A percentile compares a stretch with the other conserved stretches of the same genome.
Conservation (phyloP, 1,140 invertebrate genomes). For the Zaprionus nigranus region DNA sequence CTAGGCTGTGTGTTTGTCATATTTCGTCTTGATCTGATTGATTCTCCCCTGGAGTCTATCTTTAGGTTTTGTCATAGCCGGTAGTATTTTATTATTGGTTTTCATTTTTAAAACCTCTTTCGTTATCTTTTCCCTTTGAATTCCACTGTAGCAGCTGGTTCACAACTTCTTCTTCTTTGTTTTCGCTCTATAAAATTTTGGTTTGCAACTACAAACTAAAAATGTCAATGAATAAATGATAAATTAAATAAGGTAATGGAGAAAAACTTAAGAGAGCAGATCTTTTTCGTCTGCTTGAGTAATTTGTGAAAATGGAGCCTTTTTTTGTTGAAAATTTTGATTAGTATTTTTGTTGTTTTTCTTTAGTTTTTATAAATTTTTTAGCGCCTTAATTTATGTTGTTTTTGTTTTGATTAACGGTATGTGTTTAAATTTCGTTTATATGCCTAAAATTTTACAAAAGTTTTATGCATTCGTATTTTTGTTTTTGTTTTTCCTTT, state of each 20-base stretch:
- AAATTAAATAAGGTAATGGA: constrained; percentile 22
- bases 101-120: constrained; percentile 18
- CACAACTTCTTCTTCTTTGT: constrained; percentile 22
- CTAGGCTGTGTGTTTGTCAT: constrained; percentile 52
- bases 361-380: constrained; percentile 63
- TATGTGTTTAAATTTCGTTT: constrained; percentile 73
- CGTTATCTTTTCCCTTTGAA: constrained; percentile 11
- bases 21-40: constrained; percentile 12
- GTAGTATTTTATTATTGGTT: constrained; percentile 15
- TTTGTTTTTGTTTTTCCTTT: constrained; percentile 49
- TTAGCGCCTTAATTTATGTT: constrained; percentile 77
- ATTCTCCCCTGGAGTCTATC: background rate
- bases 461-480: constrained; percentile 75
- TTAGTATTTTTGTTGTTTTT: constrained; percentile 45
- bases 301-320: constrained; percentile 32
- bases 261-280: constrained; percentile 16
- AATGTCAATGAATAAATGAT: constrained; percentile 19
- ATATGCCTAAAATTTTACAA: constrained; percentile 83
- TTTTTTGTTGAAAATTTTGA: constrained; percentile 51
- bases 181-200: constrained; percentile 43
- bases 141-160: constrained; percentile 63
- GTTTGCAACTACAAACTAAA: constrained; percentile 58
- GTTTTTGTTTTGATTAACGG: constrained; percentile 56
- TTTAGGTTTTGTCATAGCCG: constrained; percentile 36
- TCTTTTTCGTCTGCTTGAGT: constrained; percentile 9